Evolutionary conservation across 2,797 vertebrate genomes (phyloP).

Genomic region (Gymnodraco acuticeps): DNA sequence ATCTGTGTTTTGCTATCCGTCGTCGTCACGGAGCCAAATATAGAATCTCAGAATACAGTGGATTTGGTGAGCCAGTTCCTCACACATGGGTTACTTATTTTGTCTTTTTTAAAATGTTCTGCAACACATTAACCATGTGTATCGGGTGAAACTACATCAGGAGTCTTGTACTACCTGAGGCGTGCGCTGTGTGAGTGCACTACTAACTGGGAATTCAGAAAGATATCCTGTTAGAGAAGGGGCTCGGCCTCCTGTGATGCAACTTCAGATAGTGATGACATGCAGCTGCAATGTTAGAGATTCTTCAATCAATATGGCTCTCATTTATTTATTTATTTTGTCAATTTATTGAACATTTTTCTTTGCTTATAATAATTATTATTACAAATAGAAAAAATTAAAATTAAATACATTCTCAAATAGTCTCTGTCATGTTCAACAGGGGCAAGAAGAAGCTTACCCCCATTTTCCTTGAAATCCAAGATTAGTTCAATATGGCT

Average conservation of each 20-base stretch:
- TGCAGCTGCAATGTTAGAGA: not conserved
- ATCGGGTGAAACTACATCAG: not conserved
- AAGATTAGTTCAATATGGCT: conserved; percentile 37
- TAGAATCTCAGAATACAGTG: not conserved
- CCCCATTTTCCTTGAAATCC: too few species aligned
- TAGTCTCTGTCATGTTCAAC: too few species aligned
- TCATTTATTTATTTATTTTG: not conserved
- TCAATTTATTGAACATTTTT: too few species aligned
- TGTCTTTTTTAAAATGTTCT: too few species aligned
- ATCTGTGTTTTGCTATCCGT: conserved; percentile 10
- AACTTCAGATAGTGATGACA: conserved; percentile 7
- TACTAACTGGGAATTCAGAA: conserved; percentile 3
- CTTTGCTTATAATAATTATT: too few species aligned
- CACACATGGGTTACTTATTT: not conserved
- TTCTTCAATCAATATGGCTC: conserved; percentile 41
- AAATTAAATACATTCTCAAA: too few species aligned
- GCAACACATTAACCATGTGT: not conserved
- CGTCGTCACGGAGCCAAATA: conserved; percentile 2
- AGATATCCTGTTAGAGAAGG: not conserved
- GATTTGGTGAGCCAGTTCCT: conserved; percentile 3
- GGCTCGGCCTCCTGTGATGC: conserved; percentile 1
- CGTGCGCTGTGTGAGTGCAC: not conserved
- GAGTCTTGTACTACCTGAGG: not conserved
- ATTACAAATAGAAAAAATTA: too few species aligned
- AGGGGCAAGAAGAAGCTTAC: too few species aligned